A percentile compares a stretch with the other conserved stretches of the same genome.
These are phyloP conservation scores for Myxocyprinus asiaticus DNA, from an alignment of 2,113 vertebrate species.

Conservation along the genomic window DNA sequence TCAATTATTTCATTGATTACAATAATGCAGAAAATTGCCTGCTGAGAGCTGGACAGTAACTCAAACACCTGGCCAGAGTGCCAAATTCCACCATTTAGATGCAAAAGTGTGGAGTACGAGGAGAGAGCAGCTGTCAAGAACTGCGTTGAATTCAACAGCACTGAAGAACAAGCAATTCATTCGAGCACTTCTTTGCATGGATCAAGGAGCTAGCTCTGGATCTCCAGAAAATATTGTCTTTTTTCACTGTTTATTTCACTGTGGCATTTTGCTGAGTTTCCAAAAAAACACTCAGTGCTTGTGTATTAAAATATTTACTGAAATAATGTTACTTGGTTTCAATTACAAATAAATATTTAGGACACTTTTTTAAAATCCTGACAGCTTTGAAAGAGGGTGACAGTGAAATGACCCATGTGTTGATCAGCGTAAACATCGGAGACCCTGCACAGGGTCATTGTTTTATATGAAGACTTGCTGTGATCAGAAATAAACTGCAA, in stretches of 20 bases:
- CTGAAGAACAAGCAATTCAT: background rate
- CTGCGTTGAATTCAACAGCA: constrained; percentile 48
- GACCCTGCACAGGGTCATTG: constrained; percentile 11
- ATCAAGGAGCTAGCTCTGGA: background rate
- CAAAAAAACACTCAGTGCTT: constrained; percentile 1
- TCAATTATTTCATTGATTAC: constrained; percentile 93
- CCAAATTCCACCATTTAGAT: constrained; percentile 78
- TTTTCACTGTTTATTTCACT: constrained; percentile 19
- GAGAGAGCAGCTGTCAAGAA: constrained; percentile 33
- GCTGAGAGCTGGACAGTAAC: constrained; percentile 79
- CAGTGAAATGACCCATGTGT: constrained; percentile 15
- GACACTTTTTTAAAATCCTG: background rate
- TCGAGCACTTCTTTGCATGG: constrained; percentile 27
- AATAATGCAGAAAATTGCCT: constrained; percentile 92
- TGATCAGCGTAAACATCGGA: constrained; percentile 29
- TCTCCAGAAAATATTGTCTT: background rate
- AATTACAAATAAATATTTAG: constrained; percentile 14
- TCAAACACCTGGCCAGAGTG: constrained; percentile 85
- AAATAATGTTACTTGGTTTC: constrained; percentile 24
- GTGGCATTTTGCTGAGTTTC: constrained; percentile 11
- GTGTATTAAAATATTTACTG: constrained; percentile 21
- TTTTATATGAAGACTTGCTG: constrained; percentile 25
- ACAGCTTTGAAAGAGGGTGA: background rate
- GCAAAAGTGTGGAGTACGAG: constrained; percentile 69
- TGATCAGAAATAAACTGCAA: constrained; percentile 45